These are phyloP conservation scores for Xyrichtys novacula DNA, from an alignment of 2,797 vertebrate species.

Conservation along the genomic window DNA sequence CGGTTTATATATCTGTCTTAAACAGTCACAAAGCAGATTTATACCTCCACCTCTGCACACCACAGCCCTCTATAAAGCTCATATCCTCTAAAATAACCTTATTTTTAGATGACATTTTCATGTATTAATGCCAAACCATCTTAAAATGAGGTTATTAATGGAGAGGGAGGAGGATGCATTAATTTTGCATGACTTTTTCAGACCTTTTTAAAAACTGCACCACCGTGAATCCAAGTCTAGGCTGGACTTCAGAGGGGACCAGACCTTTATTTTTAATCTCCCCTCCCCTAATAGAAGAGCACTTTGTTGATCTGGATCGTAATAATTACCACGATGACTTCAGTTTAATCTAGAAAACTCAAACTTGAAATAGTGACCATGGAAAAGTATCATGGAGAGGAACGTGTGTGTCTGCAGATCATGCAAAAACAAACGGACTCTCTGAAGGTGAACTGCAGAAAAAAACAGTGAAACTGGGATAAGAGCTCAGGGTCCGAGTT, in stretches of 20 bases:
- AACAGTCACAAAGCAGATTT: conserved; percentile 12
- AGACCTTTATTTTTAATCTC: not conserved
- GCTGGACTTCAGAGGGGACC: not conserved
- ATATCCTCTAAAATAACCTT: conserved; percentile 27
- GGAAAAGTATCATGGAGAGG: too few species aligned
- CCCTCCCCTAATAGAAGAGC: not conserved
- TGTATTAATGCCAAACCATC: conserved; percentile 24
- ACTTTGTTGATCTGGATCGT: not conserved
- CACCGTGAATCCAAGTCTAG: not conserved
- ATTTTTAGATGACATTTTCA: conserved; percentile 18
- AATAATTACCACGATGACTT: not conserved
- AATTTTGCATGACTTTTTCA: conserved; percentile 29
- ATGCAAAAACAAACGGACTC: too few species aligned
- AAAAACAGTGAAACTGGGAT: too few species aligned
- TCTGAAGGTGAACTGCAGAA: too few species aligned
- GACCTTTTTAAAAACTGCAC: conserved; percentile 20
- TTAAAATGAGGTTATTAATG: conserved; percentile 39
- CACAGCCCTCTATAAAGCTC: not conserved
- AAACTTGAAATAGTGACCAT: too few species aligned
- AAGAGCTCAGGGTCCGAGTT: too few species aligned
- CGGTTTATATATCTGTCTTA: not conserved
- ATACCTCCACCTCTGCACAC: not conserved
- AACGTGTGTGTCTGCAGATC: too few species aligned
- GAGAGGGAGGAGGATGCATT: not conserved
- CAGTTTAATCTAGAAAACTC: not conserved